Evolutionary conservation across 2,888 invertebrate species (phyloP).

Genomic region (Leptinotarsa haldemani): DNA sequence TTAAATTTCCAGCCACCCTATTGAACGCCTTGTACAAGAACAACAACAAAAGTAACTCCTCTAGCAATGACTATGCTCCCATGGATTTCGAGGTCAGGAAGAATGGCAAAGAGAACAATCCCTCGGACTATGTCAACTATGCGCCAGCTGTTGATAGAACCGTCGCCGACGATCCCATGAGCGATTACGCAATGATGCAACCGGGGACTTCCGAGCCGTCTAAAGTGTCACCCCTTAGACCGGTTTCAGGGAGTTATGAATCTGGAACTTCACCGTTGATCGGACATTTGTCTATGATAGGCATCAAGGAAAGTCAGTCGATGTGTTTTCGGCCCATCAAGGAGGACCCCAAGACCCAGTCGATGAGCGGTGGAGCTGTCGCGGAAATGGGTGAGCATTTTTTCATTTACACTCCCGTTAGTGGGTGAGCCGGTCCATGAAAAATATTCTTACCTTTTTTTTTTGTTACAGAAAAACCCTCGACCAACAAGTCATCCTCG

Average conservation of each 20-base stretch:
- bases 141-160: constrained; percentile 54
- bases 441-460: not conserved
- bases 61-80: constrained; percentile 57
- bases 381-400: constrained; percentile 42
- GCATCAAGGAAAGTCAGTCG: constrained; percentile 47
- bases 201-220: constrained; percentile 45
- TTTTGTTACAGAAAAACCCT: constrained; percentile 31
- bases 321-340: constrained; percentile 50
- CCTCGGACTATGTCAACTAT: constrained; percentile 63
- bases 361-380: constrained; percentile 44
- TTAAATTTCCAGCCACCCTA: constrained; percentile 57
- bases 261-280: constrained; percentile 53
- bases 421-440: not conserved
- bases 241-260: constrained; percentile 34
- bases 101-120: constrained; percentile 34
- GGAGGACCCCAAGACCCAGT: constrained; percentile 46
- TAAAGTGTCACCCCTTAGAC: not conserved
- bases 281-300: constrained; percentile 51
- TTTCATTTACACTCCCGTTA: not conserved
- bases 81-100: constrained; percentile 59
- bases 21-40: constrained; percentile 55
- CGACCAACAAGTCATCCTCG: constrained; percentile 30
- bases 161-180: constrained; percentile 48
- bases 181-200: constrained; percentile 69
- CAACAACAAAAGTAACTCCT: constrained; percentile 31